Evolutionary conservation across 2,888 invertebrate genomes (phyloP).

Genomic region (Ganaspis brasiliensis): DNA sequence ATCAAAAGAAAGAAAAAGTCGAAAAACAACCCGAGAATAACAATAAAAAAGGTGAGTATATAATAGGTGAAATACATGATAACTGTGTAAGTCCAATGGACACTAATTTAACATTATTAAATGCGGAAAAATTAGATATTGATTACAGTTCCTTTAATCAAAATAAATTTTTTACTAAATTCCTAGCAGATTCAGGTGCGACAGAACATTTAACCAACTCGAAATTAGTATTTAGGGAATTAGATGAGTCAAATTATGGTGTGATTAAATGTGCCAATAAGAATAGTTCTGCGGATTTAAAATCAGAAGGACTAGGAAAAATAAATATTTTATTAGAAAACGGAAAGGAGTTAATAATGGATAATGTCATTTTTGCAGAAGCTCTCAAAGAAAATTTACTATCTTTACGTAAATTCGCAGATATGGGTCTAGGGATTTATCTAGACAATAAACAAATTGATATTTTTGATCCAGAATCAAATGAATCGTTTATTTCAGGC

Average conservation of each 20-base stretch:
- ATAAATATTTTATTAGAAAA: background rate
- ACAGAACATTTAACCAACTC: background rate
- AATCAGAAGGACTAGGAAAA: background rate
- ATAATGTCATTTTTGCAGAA: constrained; percentile 1
- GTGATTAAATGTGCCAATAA: constrained; percentile 57
- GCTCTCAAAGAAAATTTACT: too few relatives aligned
- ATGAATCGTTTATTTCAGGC: too few relatives aligned
- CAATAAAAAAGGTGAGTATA: background rate
- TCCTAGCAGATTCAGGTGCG: constrained; percentile 5
- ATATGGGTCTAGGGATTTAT: too few relatives aligned
- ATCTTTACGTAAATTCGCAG: too few relatives aligned
- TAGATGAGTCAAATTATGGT: background rate
- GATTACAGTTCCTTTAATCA: too few relatives aligned
- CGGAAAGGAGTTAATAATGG: background rate
- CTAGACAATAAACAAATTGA: too few relatives aligned
- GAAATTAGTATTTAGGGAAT: background rate
- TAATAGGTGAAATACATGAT: background rate
- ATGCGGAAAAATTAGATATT: too few relatives aligned
- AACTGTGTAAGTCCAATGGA: background rate
- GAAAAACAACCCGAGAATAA: background rate
- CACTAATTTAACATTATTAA: background rate
- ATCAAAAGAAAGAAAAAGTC: background rate
- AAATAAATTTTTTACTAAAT: background rate
- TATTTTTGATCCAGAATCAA: too few relatives aligned
- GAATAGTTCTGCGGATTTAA: constrained; percentile 51